Conservation (phyloP, 2,888 invertebrate species). For the Agrochola litura region DNA sequence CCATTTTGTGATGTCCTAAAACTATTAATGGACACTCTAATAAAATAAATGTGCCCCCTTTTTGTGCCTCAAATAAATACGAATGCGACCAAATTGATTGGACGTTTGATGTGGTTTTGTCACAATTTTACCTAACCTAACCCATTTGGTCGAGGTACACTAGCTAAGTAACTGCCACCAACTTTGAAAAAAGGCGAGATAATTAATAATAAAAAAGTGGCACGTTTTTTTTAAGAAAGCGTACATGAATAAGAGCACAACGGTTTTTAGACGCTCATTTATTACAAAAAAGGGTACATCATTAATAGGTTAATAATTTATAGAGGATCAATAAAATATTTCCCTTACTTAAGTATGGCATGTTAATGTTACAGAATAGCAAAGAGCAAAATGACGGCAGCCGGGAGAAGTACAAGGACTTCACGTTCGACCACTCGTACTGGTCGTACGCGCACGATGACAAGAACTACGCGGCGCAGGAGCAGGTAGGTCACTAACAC, state of each 20-base stretch:
- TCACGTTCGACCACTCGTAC: slow-evolving; percentile 97
- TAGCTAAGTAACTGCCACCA: too few species aligned
- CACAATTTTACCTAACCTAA: background rate
- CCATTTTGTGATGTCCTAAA: too few species aligned
- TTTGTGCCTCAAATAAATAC: background rate
- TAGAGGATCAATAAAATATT: background rate
- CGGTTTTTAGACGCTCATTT: too few species aligned
- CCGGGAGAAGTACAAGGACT: slow-evolving; percentile 94
- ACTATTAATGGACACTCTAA: background rate
- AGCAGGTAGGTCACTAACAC: slow-evolving; percentile 89
- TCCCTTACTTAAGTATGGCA: background rate
- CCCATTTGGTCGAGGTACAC: background rate
- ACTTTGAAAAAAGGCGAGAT: background rate
- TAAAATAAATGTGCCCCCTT: background rate
- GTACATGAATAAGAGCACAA: background rate
- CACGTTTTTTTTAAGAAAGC: too few species aligned
- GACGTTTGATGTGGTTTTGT: background rate
- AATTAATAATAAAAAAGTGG: background rate
- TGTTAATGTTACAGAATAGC: slow-evolving; percentile 84
- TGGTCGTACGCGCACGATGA: slow-evolving; percentile 95
- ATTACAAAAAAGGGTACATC: too few species aligned
- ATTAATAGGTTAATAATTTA: too few species aligned
- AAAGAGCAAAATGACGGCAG: slow-evolving; percentile 89
- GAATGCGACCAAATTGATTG: background rate
- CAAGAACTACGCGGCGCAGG: slow-evolving; percentile 94